A percentile compares a stretch with the other conserved stretches of the same genome.
These are phyloP conservation scores for Pachycephus smyrnensis DNA, from an alignment of 2,888 invertebrate genomes.

Conservation along the genomic window DNA sequence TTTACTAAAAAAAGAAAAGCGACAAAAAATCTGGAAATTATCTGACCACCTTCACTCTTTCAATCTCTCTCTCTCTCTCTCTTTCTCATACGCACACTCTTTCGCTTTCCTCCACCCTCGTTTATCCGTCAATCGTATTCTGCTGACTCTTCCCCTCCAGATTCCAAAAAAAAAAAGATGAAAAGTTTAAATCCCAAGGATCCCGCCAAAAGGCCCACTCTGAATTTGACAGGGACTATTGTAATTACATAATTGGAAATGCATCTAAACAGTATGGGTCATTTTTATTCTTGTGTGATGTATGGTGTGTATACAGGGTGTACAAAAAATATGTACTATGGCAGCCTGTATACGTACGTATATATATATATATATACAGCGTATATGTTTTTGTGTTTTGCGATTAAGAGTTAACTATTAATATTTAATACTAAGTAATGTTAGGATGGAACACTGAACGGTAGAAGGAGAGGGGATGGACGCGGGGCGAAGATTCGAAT, in stretches of 20 bases:
- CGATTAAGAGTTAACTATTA: conserved; percentile 29
- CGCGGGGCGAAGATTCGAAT: conserved; percentile 28
- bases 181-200: conserved; percentile 4
- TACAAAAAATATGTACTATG: neutral
- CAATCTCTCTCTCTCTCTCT: neutral
- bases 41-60: neutral
- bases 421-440: conserved; percentile 11
- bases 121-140: neutral
- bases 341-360: neutral
- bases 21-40: neutral
- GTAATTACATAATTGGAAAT: conserved; percentile 3
- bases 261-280: conserved; percentile 11
- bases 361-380: neutral
- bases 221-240: neutral
- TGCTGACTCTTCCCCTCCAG: neutral
- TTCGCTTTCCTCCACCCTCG: neutral
- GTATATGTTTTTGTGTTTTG: neutral
- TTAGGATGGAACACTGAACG: conserved; percentile 13
- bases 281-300: conserved; percentile 19
- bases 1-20: conserved; percentile 29
- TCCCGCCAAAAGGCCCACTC: neutral
- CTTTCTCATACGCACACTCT: neutral
- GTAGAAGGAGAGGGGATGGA: conserved; percentile 6
- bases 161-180: conserved; percentile 2
- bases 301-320: neutral